Evolutionary conservation across 2,113 vertebrate genomes (phyloP).

Genomic region (Bufo bufo): DNA sequence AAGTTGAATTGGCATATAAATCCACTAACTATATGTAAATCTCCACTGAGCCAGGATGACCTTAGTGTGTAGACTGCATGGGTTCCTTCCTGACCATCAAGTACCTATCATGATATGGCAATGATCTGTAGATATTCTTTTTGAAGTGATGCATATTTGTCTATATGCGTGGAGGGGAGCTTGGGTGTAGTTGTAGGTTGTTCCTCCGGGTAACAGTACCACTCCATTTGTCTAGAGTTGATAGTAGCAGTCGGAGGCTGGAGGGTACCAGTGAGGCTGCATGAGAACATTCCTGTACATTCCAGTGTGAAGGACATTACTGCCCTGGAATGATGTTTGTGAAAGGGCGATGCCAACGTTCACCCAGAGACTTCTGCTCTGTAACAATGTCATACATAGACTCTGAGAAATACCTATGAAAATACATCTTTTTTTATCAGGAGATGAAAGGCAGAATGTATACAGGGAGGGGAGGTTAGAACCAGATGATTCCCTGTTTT

Average conservation of each 20-base stretch:
- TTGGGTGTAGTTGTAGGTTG: not conserved
- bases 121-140: not conserved
- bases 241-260: slow-evolving; percentile 8
- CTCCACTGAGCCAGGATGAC: not conserved
- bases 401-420: slow-evolving; percentile 80
- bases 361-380: not conserved
- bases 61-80: not conserved
- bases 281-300: slow-evolving; percentile 31
- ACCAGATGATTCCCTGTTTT: slow-evolving; percentile 91
- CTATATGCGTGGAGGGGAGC: not conserved
- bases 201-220: not conserved
- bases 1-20: not conserved
- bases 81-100: not conserved
- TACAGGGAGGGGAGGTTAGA: slow-evolving; percentile 77
- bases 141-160: not conserved
- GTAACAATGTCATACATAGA: slow-evolving; percentile 20
- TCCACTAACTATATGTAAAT: not conserved
- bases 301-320: slow-evolving; percentile 1
- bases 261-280: not conserved
- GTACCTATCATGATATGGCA: not conserved
- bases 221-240: not conserved
- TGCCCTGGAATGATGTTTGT: slow-evolving; percentile 21
- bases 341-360: not conserved
- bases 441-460: slow-evolving; percentile 85
- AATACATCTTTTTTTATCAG: slow-evolving; percentile 87